Base-by-base conservation (phyloP, 1,140 invertebrate species). In the Drosophila tristis region DNA sequence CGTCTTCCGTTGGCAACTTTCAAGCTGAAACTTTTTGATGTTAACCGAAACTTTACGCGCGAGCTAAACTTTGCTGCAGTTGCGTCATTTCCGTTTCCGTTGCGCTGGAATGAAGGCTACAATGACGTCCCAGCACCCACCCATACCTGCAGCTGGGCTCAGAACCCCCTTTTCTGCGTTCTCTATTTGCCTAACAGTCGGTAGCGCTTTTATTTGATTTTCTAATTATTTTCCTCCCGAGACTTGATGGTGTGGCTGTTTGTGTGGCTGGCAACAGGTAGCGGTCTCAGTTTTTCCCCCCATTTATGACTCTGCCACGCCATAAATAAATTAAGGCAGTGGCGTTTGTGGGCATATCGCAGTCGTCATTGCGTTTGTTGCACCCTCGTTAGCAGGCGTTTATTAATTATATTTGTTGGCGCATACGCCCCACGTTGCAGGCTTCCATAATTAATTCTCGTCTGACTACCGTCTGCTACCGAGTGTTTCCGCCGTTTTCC, bases 171-270 rank as follows among this genome's bases (percentile, higher is more conserved):
- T 23, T 2, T 57, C 56, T 47, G 11, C 45, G 35, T 4, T 39
- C 35, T 13, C 39, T 8, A 60, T 9, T 31, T 31, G 31, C 31
- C 31, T 9, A 31, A 50, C 35, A 56, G 20, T 39, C n/a, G 35
- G 39, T 45, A 42, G 67, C 57, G 45, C 42, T 63, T 44, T 60
- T 72, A 76, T 87, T 87, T 87, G 82, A 89, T 89, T 87, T 82
- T 89, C 82, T 89, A 87, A 87, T 87, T 89, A 87, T 87, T 87
- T 82, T 68, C 75, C 82, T 87, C 82, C 79, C 87, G 82, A 87
- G 84, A 89, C 68, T 89, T 82, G 54, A 76, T 87, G 71, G 84
- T 70, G 58, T 13, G 11, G 7, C 29, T 78, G 80, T 62, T 56
- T 35, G 11, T 26, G 11, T 25, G 39, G 66, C 35, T 11, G 11